A percentile compares a stretch with the other conserved stretches of the same genome.
phyloP scores from a whole-genome alignment of 2,113 vertebrate species.

The Scomber scombrus region DNA sequence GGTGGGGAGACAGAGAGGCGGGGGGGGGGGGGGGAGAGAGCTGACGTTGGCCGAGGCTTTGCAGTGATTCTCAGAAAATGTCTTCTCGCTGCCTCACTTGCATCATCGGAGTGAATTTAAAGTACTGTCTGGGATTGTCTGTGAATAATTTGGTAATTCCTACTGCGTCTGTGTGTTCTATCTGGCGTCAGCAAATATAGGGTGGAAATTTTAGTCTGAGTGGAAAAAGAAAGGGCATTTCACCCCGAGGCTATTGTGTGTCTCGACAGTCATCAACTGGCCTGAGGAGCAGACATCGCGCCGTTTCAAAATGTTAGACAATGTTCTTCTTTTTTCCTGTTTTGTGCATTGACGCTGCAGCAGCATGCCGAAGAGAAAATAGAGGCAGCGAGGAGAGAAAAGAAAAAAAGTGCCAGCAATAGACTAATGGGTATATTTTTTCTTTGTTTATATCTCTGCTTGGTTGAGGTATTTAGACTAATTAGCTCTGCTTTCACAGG shows the following conservation, averaged over 20 bases:
- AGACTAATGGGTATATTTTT: constrained; percentile 35
- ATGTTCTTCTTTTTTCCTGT: constrained; percentile 46
- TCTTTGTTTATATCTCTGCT: constrained; percentile 44
- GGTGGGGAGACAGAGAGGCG: constrained; percentile 35
- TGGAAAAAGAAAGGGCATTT: constrained; percentile 60
- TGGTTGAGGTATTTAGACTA: constrained; percentile 49
- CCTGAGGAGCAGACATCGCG: constrained; percentile 38
- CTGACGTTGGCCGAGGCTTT: constrained; percentile 13
- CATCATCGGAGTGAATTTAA: constrained; percentile 64
- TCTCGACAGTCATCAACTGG: constrained; percentile 57
- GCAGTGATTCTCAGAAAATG: constrained; percentile 65
- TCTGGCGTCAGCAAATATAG: constrained; percentile 62
- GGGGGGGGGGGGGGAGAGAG: not conserved
- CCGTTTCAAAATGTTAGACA: constrained; percentile 56
- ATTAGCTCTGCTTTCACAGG: constrained; percentile 62
- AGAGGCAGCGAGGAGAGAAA: not conserved
- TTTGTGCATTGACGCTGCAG: constrained; percentile 27
- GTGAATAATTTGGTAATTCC: constrained; percentile 63
- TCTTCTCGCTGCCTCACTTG: constrained; percentile 29
- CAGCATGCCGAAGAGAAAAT: constrained; percentile 33
- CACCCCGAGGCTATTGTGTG: constrained; percentile 38
- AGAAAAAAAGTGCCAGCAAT: constrained; percentile 13
- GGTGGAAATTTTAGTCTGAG: constrained; percentile 57
- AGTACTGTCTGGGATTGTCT: constrained; percentile 45
- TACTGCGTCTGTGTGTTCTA: constrained; percentile 28